These are phyloP conservation scores for Lutra lutra DNA, from an alignment of 2,797 vertebrate species.

Conservation along the genomic window DNA sequence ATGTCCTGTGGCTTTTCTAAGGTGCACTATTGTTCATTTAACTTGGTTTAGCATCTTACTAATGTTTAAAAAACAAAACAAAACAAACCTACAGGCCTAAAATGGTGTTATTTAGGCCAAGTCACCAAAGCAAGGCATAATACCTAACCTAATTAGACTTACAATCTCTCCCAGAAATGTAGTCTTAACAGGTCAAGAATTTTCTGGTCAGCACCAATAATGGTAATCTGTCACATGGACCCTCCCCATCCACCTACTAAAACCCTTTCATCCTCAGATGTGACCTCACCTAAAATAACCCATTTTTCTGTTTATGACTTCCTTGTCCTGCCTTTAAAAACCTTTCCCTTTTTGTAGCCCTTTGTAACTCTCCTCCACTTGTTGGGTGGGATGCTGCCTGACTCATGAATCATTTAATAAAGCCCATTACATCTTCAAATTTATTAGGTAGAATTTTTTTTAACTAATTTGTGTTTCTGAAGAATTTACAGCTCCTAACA, in stretches of 20 bases:
- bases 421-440: background rate
- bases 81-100: background rate
- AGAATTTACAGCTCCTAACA: background rate
- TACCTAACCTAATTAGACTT: background rate
- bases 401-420: background rate
- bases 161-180: background rate
- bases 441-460: background rate
- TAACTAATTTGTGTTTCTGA: background rate
- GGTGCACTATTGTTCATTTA: background rate
- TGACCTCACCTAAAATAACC: background rate
- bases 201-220: background rate
- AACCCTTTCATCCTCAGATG: background rate
- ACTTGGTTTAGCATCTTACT: background rate
- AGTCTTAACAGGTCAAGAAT: background rate
- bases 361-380: background rate
- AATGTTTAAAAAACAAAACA: background rate
- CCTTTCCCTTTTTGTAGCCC: background rate
- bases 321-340: background rate
- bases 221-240: background rate
- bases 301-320: background rate
- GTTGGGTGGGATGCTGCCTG: background rate
- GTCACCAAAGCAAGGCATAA: background rate
- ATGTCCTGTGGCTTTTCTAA: conserved; percentile 22
- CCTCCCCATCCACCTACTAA: background rate
- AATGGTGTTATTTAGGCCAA: background rate